Evolutionary conservation across 1,140 invertebrate genomes (phyloP).

Genomic region (Cecropterus lyciades): DNA sequence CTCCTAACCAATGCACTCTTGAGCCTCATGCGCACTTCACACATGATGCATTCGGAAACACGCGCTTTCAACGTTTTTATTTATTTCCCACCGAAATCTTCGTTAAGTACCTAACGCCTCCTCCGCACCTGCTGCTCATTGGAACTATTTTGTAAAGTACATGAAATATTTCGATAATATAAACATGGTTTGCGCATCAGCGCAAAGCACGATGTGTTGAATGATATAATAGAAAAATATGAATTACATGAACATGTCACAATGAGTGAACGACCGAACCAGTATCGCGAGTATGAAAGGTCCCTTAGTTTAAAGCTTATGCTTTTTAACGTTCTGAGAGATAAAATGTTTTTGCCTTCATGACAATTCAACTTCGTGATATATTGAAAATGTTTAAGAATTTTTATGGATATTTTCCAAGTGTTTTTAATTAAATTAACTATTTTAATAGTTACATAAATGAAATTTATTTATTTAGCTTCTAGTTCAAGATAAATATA

Average conservation of each 20-base stretch:
- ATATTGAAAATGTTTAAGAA: background rate
- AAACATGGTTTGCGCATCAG: too few species aligned
- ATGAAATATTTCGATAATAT: background rate
- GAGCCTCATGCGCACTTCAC: slow-evolving; percentile 67
- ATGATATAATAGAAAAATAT: too few species aligned
- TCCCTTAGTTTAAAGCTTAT: background rate
- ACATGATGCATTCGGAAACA: slow-evolving; percentile 42
- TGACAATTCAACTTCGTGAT: background rate
- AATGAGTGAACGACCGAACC: background rate
- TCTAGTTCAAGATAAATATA: background rate
- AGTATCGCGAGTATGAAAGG: background rate
- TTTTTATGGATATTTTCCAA: background rate
- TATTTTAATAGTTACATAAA: background rate
- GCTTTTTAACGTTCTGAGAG: background rate
- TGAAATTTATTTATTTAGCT: background rate
- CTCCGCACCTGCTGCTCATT: slow-evolving; percentile 3
- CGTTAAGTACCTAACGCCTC: background rate
- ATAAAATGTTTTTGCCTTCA: background rate
- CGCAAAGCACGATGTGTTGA: too few species aligned
- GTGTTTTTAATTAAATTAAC: background rate
- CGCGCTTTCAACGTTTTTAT: slow-evolving; percentile 29
- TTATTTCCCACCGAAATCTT: slow-evolving; percentile 27
- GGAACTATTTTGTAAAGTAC: slow-evolving; percentile 4
- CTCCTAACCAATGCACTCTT: slow-evolving; percentile 78
- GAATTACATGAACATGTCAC: too few species aligned